These are phyloP conservation scores for Mythimna ferrago DNA, from an alignment of 2,888 invertebrate genomes.

Conservation along the genomic window DNA sequence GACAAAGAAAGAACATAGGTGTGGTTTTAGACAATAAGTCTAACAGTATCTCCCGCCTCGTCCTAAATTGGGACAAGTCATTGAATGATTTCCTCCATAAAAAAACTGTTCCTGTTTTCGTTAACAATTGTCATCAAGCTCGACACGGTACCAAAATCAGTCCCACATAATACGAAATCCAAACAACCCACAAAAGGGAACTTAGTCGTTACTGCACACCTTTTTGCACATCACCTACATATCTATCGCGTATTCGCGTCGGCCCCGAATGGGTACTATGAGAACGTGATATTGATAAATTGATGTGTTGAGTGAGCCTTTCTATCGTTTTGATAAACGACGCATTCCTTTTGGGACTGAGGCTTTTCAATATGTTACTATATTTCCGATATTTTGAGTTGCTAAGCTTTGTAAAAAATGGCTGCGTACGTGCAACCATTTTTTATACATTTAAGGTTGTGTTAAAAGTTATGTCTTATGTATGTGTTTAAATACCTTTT, in stretches of 20 bases:
- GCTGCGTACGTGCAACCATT: conserved; percentile 7
- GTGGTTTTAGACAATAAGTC: too few relatives aligned
- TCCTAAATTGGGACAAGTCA: too few relatives aligned
- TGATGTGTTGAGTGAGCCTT: conserved; percentile 62
- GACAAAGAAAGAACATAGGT: too few relatives aligned
- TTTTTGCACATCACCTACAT: conserved; percentile 4
- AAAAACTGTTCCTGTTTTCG: neutral
- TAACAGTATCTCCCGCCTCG: too few relatives aligned
- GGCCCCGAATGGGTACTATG: conserved; percentile 56
- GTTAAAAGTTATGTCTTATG: neutral
- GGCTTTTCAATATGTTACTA: conserved; percentile 62
- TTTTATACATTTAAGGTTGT: conserved; percentile 26
- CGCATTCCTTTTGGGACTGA: conserved; percentile 35
- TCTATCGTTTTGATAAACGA: conserved; percentile 69
- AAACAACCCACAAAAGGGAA: neutral
- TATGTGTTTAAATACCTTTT: neutral
- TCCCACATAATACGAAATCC: neutral
- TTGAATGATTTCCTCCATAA: too few relatives aligned
- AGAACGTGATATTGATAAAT: conserved; percentile 67
- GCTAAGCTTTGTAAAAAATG: neutral
- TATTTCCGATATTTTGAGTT: conserved; percentile 26
- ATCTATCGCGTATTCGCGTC: neutral
- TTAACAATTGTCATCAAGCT: neutral
- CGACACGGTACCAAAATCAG: neutral
- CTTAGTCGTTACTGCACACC: conserved; percentile 4